Evolutionary conservation across 2,888 invertebrate genomes (phyloP).

Genomic region (Phlogophora meticulosa): DNA sequence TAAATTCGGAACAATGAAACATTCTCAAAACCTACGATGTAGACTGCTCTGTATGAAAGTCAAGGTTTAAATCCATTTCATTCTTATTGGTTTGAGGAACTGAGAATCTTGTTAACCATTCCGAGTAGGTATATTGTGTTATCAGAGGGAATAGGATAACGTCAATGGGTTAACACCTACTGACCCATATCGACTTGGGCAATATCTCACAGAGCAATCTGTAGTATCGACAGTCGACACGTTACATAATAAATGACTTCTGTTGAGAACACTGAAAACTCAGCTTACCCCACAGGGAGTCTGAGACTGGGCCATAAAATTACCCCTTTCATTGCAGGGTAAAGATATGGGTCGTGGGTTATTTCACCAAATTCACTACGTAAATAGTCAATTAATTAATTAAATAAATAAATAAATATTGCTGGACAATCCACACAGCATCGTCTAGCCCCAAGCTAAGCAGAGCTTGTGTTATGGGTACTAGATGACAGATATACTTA

Average conservation of each 20-base stretch:
- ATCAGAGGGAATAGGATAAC: slow-evolving; percentile 31
- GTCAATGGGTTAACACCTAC: slow-evolving; percentile 36
- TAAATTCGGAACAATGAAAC: too few species aligned
- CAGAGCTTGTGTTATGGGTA: too few species aligned
- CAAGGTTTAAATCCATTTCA: slow-evolving; percentile 13
- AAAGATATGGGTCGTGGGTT: neutral
- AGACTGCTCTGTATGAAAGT: too few species aligned
- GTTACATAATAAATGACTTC: slow-evolving; percentile 45
- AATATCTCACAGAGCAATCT: slow-evolving; percentile 43
- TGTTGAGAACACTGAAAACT: slow-evolving; percentile 3
- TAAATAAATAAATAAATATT: too few species aligned
- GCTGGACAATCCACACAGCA: too few species aligned
- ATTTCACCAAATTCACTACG: neutral
- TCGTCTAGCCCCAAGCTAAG: too few species aligned
- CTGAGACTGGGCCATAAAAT: slow-evolving; percentile 5
- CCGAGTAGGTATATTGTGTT: slow-evolving; percentile 26
- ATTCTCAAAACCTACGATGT: too few species aligned
- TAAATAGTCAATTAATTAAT: neutral
- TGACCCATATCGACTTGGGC: slow-evolving; percentile 34
- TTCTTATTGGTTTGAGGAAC: slow-evolving; percentile 16
- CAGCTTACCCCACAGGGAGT: neutral
- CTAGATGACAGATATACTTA: too few species aligned
- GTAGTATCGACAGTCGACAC: slow-evolving; percentile 44
- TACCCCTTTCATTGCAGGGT: neutral
- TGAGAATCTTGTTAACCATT: slow-evolving; percentile 24